Evolutionary conservation across 2,113 vertebrate species (phyloP), one percentile per base, ranked within the genome.

Genomic region (Equus przewalskii): DNA sequence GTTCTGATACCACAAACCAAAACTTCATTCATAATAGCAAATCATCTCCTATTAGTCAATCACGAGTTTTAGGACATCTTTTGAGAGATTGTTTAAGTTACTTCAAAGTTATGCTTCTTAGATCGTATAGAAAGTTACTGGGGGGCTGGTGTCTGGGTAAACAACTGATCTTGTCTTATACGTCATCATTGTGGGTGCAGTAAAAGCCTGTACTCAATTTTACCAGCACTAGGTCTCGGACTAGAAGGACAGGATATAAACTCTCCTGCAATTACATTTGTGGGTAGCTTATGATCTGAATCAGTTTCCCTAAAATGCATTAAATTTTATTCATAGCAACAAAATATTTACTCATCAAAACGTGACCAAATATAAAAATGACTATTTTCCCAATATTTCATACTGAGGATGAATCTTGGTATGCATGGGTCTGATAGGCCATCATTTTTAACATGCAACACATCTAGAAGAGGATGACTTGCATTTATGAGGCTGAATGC

Each of bases 401-500:
- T 13, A 62, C 16, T n/a, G 7, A 81, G 41, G 79, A 49, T 49
- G 89, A 98, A 97, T 78, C 4, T 30, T 72, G 62, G 60, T 46
- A 76, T 36, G 60, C 22, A n/a, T 0, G 1, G 9, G 33, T 0
- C 2, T 30, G 11, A 76, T 41, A 65, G 81, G 91, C 82, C 56
- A 96, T 91, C 65, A 9, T 58, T 87, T 96, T 90, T 76, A 82
- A 54, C 12, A 79, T 0, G 30, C 14, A 96, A 64, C 79, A 76
- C 0, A 62, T 44, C 93, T 76, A 58, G 90, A 88, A 96, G 54
- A 83, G 36, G 65, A 94, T 56, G 78, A 92, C 41, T 76, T 96
- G 15, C 30, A 69, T 69, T 89, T 92, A 93, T 97, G 58, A 97
- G 83, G 88, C 73, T 97, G 75, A 93, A 97, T 95, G 28, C 64